Base-by-base conservation (phyloP, 2,888 invertebrate genomes). In the Synanthedon myopaeformis region DNA sequence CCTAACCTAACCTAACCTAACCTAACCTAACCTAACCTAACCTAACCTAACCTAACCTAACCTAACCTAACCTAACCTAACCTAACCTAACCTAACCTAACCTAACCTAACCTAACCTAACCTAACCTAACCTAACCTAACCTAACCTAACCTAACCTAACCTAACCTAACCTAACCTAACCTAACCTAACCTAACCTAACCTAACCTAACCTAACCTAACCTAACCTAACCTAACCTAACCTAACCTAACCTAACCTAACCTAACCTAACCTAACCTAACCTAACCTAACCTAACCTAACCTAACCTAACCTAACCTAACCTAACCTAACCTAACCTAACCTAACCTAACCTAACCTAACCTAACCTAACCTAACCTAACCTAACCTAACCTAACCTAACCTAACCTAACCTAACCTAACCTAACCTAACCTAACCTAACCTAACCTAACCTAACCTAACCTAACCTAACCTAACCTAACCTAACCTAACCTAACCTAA, bases 271-370 rank as follows among this genome's bases (percentile, higher is more conserved):
- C 55, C 56, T 54, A 57, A 57, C 57, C 55, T 55, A 55, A 56
- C 56, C 57, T 56, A 55, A 55, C 57, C 54, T 53, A 55, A 56
- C 55, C 56, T 53, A 54, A 56, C 56, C 53, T 58, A 55, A 56
- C 57, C 55, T 53, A 56, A 55, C 56, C 55, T 55, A 56, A 57
- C 58, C 56, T 58, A 55, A 57, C 58, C 58, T 54, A 55, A 55
- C 57, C 57, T 57, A 56, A 56, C 55, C 55, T 58, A 57, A 57
- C 57, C 55, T 53, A 55, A 51, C 55, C 54, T 51, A 51, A 55
- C 51, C 49, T 51, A 53, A 53, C 53, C 50, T 55, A 50, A 50
- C 53, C 51, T 53, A 52, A 55, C 54, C 52, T 51, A 49, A 45
- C 53, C 57, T 57, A 56, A 56, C 56, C 56, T 54, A n/a, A n/a